Evolutionary conservation across 2,888 invertebrate species (phyloP), one percentile per base, ranked within the genome.

Genomic region (Micoletzkya japonica): DNA sequence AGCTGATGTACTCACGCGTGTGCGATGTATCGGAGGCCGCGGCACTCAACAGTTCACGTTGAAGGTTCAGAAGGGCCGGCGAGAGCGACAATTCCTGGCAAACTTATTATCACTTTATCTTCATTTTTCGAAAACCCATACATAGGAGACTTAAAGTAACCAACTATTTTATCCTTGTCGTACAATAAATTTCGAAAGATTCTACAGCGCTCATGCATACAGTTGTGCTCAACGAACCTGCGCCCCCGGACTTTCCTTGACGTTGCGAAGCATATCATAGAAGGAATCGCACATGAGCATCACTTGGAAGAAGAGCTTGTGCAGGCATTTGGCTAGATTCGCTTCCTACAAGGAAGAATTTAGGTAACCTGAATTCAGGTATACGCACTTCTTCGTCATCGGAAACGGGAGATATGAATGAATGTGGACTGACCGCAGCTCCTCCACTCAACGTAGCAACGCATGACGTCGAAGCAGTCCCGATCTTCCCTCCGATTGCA

Each of bases 281-380:
- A 88, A 88, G 69, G 87, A 87, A 75, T 96, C 95, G 70, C 94
- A 90, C 32, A 97, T 88, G 70, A 95, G 88, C 52, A 95, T 88
- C 70, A 96, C 88, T 86, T 97, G 96, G 87, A 96, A 95, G 87
- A 93, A 91, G 20, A 96, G 89, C 86, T 94, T 94, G 87, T 95
- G 95, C 30, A 96, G 89, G 68, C 92, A 90, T 76, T 92, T 91
- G 20, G 93, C 93, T 67, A 94, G 88, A 82, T 95, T 94, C 57
- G 92, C 86, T 50, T 92, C 89, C 87, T 92, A 90, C 80, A 74
- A 73, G 20, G n/a, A 26, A 4, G 28, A 61, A 7, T 26, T 10
- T 2, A 52, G 10, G 26, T 24, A 28, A 20, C 28, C 28, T 32
- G 30, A 17, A 56, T 14, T 4, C 56, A 30, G 32, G 20, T 28